These are phyloP conservation scores for Anabacerthia variegaticeps DNA, from an alignment of 2,797 vertebrate genomes.

Conservation along the genomic window DNA sequence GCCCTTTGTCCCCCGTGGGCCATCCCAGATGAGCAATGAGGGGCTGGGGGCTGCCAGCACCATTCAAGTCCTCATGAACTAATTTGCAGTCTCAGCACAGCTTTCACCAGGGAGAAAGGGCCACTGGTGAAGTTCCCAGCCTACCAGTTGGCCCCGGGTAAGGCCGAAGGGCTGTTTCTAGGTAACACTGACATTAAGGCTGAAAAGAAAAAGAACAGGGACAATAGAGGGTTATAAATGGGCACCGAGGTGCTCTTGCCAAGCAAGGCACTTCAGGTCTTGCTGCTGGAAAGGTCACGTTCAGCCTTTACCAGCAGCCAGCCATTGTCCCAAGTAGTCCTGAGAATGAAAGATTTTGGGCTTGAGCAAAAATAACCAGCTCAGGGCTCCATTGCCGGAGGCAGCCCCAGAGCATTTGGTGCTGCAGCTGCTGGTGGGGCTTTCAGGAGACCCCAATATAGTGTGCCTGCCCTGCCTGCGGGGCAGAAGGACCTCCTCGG, in stretches of 20 bases:
- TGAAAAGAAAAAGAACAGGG: conserved; percentile 15
- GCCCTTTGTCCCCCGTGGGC: neutral
- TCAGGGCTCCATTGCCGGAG: fast-evolving
- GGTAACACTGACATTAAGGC: conserved; percentile 20
- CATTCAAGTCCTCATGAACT: neutral
- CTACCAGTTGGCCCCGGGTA: neutral
- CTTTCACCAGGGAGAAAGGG: neutral
- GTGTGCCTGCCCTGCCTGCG: neutral
- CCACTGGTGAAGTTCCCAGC: neutral
- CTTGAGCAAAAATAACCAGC: neutral
- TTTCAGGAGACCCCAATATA: neutral
- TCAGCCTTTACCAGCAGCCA: neutral
- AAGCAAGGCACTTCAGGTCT: neutral
- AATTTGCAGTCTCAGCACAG: neutral
- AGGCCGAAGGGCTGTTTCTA: conserved; percentile 29
- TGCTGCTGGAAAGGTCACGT: neutral
- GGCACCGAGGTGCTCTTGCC: neutral
- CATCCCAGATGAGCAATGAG: neutral
- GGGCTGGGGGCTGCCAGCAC: neutral
- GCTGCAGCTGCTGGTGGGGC: conserved; percentile 24
- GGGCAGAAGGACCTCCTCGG: neutral
- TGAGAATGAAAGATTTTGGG: neutral
- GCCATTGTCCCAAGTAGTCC: neutral
- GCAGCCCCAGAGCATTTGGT: neutral
- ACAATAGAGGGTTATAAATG: conserved; percentile 21